These are phyloP conservation scores for Smithornis capensis DNA, from an alignment of 2,113 vertebrate genomes.

Conservation along the genomic window DNA sequence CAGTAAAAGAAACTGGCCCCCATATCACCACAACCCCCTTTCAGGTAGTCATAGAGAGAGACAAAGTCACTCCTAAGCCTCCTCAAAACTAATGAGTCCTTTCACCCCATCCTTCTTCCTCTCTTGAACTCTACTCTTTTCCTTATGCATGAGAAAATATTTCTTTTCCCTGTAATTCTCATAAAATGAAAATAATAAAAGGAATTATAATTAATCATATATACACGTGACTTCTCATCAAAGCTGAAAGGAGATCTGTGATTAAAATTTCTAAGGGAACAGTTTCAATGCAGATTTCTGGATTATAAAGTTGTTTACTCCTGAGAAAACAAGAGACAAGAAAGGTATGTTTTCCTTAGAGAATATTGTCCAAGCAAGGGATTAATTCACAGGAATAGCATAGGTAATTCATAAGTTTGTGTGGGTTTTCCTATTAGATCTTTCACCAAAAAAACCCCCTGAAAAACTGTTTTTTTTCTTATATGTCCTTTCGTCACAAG, in stretches of 20 bases:
- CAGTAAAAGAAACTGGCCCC: not conserved
- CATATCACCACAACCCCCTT: not conserved
- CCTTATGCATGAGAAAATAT: not conserved
- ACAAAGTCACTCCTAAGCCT: not conserved
- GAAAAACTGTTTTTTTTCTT: conserved; percentile 52
- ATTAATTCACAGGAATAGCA: not conserved
- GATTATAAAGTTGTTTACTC: not conserved
- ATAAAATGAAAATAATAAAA: not conserved
- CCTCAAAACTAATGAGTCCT: not conserved
- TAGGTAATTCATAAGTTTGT: not conserved
- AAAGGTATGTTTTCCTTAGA: not conserved
- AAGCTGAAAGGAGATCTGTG: not conserved
- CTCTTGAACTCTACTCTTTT: not conserved
- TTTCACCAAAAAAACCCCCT: not conserved
- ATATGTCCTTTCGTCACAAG: conserved; percentile 65
- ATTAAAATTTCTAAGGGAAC: not conserved
- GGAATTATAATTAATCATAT: not conserved
- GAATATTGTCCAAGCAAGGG: not conserved
- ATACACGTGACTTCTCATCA: not conserved
- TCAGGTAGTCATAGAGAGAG: not conserved
- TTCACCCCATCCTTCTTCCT: not conserved
- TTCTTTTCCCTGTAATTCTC: not conserved
- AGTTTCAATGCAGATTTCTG: not conserved
- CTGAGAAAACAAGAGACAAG: not conserved
- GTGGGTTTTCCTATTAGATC: not conserved